Evolutionary conservation across 2,888 invertebrate species (phyloP), one percentile per base, ranked within the genome.

Genomic region (Priocnemis perturbator): DNA sequence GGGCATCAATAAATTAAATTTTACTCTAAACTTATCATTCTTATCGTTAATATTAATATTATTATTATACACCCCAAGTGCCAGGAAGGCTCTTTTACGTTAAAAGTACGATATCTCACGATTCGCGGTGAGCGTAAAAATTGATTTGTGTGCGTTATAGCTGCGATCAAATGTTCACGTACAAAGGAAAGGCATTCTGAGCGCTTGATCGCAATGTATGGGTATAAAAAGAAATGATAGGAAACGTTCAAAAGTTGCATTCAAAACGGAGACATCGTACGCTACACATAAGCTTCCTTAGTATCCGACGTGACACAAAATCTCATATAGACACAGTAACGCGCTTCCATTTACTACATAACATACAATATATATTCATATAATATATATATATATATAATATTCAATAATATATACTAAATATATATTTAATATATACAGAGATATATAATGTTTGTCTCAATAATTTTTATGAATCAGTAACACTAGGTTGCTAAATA

Each of bases 401-500:
- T 80, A 82, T 83, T 83, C 83, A 83, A 81, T 79, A 81, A 81
- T 82, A 82, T 84, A 76, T 80, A 82, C 78, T 77, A 68, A 67
- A 64, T 74, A 65, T 71, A 67, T 69, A 69, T 76, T 77, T 79
- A 82, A 80, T 84, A 83, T 83, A 81, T 87, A 87, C 85, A 86
- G 78, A 81, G 80, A 85, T 84, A 80, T 73, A 82, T 84, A 83
- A 83, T 83, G 83, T 88, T 74, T 85, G 81, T 83, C 77, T 84
- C 79, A 82, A 85, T 87, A 85, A 86, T 87, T 76, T 84, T 83
- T 86, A 85, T 83, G 81, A 85, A 86, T 83, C 82, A 83, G 77
- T 87, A 88, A 88, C 86, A 85, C 83, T 86, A 87, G 76, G 81
- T 79, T 83, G 85, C 85, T 88, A 85, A 87, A 86, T 88, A 89